Conservation (phyloP, 2,888 invertebrate genomes). For the Lamellibrachia satsuma region DNA sequence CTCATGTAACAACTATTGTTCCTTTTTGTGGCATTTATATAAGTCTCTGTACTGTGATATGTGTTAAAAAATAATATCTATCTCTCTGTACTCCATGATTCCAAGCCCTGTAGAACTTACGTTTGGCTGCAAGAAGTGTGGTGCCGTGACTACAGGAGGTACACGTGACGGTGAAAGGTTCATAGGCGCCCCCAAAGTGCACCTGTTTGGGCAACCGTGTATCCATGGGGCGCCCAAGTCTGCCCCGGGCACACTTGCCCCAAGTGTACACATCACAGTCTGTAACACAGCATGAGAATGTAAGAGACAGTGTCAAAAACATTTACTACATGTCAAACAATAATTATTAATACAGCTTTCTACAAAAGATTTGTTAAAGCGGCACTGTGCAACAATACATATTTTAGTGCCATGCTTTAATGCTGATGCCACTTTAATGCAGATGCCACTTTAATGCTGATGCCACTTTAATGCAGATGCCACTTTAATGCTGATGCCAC, state of each 20-base stretch:
- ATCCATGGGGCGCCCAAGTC: conserved; percentile 56
- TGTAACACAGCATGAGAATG: conserved; percentile 35
- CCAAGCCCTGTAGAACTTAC: conserved; percentile 30
- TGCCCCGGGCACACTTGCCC: conserved; percentile 62
- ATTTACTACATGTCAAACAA: neutral
- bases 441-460: too few species aligned
- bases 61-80: too few species aligned
- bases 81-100: too few species aligned
- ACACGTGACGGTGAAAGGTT: conserved; percentile 51
- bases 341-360: neutral
- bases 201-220: conserved; percentile 53
- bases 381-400: too few species aligned
- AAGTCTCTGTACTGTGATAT: too few species aligned
- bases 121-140: conserved; percentile 47
- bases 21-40: too few species aligned
- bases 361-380: neutral
- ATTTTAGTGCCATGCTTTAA: too few species aligned
- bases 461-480: neutral
- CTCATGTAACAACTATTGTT: too few species aligned
- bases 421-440: neutral
- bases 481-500: neutral
- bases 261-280: conserved; percentile 62
- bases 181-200: conserved; percentile 44
- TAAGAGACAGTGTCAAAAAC: neutral
- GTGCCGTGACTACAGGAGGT: conserved; percentile 62